Base-by-base conservation (phyloP, 2,113 vertebrate species). In the Perccottus glenii region DNA sequence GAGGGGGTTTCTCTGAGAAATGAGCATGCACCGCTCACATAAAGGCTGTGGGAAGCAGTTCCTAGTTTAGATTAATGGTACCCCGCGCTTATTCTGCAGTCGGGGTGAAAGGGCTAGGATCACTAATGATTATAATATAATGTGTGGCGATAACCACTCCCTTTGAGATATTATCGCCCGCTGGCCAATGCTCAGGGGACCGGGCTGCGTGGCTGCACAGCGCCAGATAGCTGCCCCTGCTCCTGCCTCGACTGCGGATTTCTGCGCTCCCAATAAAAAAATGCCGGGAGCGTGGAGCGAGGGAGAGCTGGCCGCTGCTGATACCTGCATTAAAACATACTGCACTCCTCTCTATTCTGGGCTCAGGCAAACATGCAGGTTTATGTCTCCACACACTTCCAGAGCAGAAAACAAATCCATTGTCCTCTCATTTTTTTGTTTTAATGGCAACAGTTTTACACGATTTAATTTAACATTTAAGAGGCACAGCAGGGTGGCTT, bases 61-160 rank as follows among this genome's bases (percentile, higher is more conserved):
- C 76, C 73, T 81, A 80, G 81, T 91, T 88, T 85, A 92, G 89
- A 93, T 93, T 84, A 93, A 93, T 92, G 92, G 74, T 74, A 65
- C 82, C 79, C 60, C 4, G 78, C 80, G 88, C 75, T 89, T 89
- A 87, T 92, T 92, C 86, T 89, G 91, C 89, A 89, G 86, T 82
- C 73, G 73, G 82, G 92, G 92, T 92, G 91, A 93, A 93, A 90
- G 90, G 91, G 89, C 91, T 67, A 77, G 88, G 88, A 91, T 93
- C 90, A 90, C 90, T 92, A 90, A 93, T 93, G 90, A 93, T 93
- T 92, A 90, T 86, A 92, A 92, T 91, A 93, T 91, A 91, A 93
- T 90, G 90, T 88, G 88, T 77, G 80, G 88, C 84, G 91, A 93
- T 92, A 93, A 92, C 85, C 91, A 88, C 88, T 92, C 90, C 90